Conservation (phyloP, 1,140 invertebrate genomes). For the Andricus grossulariae region DNA sequence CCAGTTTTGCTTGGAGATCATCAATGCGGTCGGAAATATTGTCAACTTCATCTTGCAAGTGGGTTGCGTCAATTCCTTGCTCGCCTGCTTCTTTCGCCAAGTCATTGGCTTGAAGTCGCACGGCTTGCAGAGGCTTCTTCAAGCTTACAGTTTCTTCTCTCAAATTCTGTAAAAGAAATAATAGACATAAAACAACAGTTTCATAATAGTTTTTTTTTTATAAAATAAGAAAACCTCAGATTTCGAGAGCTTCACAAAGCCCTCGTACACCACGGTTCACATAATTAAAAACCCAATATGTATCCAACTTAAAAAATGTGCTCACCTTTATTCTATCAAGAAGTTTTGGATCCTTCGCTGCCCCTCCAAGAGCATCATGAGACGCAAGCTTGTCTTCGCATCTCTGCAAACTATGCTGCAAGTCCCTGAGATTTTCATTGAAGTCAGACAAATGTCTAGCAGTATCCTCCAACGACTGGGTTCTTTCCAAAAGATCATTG, state of each 20-base stretch:
- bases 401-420: conserved; percentile 87
- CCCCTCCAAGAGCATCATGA: conserved; percentile 87
- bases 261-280: too few relatives aligned
- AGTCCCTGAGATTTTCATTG: conserved; percentile 88
- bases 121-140: conserved; percentile 85
- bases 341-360: conserved; percentile 87
- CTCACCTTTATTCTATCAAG: conserved; percentile 86
- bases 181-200: neutral
- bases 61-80: conserved; percentile 83
- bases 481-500: conserved; percentile 81
- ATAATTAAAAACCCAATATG: too few relatives aligned
- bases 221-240: too few relatives aligned
- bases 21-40: conserved; percentile 86
- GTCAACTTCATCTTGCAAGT: conserved; percentile 87
- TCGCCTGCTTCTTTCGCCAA: conserved; percentile 83
- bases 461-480: conserved; percentile 90
- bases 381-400: conserved; percentile 92
- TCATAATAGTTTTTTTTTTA: too few relatives aligned
- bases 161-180: conserved; percentile 72
- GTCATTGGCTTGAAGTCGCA: conserved; percentile 83
- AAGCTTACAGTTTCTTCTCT: conserved; percentile 85
- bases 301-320: conserved; percentile 18
- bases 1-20: conserved; percentile 85
- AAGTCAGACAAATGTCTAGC: conserved; percentile 89
- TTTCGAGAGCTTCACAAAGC: too few relatives aligned